Conservation (phyloP, 2,113 vertebrate species). For the Oncorhynchus masou region DNA sequence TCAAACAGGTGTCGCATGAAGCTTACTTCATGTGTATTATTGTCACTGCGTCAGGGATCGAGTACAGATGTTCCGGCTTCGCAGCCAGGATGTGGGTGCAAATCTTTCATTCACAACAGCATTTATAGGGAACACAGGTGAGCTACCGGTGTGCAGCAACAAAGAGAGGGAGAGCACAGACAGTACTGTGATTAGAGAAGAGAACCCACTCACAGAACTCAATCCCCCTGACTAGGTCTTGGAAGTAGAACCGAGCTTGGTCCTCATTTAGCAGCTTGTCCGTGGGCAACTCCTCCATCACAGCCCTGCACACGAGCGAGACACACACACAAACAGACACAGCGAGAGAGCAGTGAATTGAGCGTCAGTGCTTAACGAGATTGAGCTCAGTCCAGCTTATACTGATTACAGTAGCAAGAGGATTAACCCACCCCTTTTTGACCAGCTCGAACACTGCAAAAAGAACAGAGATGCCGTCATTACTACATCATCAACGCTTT, state of each 20-base stretch:
- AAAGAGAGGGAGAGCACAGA: neutral
- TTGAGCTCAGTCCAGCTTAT: conserved; percentile 19
- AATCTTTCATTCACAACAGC: too few relatives aligned
- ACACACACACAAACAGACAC: conserved; percentile 7
- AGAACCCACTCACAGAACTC: conserved; percentile 86
- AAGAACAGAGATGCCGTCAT: conserved; percentile 45
- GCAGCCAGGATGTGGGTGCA: too few relatives aligned
- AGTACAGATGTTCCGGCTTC: too few relatives aligned
- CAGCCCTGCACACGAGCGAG: conserved; percentile 76
- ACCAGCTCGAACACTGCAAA: conserved; percentile 94
- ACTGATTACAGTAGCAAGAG: conserved; percentile 24
- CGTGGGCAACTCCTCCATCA: conserved; percentile 97
- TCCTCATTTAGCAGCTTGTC: conserved; percentile 91
- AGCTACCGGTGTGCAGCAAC: too few relatives aligned
- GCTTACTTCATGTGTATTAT: too few relatives aligned
- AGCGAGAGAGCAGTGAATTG: conserved; percentile 17
- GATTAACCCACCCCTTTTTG: conserved; percentile 88
- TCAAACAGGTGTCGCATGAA: too few relatives aligned
- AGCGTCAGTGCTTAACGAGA: conserved; percentile 38
- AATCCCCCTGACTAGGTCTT: conserved; percentile 95
- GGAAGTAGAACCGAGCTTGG: conserved; percentile 95
- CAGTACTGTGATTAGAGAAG: too few relatives aligned
- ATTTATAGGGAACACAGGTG: too few relatives aligned
- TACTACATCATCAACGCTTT: too few relatives aligned
- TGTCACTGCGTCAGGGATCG: too few relatives aligned